Evolutionary conservation across 2,113 vertebrate genomes (phyloP), one percentile per base, ranked within the genome.

Genomic region (Centrocercus urophasianus): DNA sequence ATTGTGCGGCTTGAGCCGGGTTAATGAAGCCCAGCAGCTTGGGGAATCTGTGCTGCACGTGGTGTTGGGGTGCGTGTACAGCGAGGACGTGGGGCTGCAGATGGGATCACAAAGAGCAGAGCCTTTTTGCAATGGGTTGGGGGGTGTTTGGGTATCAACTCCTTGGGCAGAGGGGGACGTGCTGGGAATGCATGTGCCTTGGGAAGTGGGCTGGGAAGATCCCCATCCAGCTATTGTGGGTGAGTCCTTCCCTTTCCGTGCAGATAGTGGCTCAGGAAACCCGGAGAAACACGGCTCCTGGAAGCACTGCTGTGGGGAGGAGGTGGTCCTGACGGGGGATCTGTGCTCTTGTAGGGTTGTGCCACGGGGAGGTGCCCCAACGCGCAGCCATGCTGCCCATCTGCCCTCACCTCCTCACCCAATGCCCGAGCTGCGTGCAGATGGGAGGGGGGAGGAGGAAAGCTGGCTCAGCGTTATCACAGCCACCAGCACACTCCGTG

Each of bases 161-260:
- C 75, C 3, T 54, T 8, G 63, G 10, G 1, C 2, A 7, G n/a
- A 2, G 43, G 19, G 25, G 4, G 7, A 38, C 0, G 21, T 1
- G 0, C 52, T 8, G 71, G 64, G 60, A 69, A 24, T 11, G 57
- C 13, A 21, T 6, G 32, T 11, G 56, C 32, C 32, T 11, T 20
- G 72, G 83, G 67, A 42, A 85, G n/a, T 0, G 2, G 3, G 48
- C 47, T 2, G 7, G 21, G 70, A 40, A 63, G 36, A 11, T 27
- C 36, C 61, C 24, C 24, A 16, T 38, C 36, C 36, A 27, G 36
- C 36, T 40, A 27, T 40, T 36, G 0, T 14, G 3, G 76, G 27
- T 2, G 2, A 38, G 47, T 19, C 89, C 64, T 80, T 73, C 76
- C 76, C 83, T 91, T n/a, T 30, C 48, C 20, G 0, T 0, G 19